Evolutionary conservation across 1,140 invertebrate genomes (phyloP), one percentile per base, ranked within the genome.

Genomic region (Drosophila athabasca): DNA sequence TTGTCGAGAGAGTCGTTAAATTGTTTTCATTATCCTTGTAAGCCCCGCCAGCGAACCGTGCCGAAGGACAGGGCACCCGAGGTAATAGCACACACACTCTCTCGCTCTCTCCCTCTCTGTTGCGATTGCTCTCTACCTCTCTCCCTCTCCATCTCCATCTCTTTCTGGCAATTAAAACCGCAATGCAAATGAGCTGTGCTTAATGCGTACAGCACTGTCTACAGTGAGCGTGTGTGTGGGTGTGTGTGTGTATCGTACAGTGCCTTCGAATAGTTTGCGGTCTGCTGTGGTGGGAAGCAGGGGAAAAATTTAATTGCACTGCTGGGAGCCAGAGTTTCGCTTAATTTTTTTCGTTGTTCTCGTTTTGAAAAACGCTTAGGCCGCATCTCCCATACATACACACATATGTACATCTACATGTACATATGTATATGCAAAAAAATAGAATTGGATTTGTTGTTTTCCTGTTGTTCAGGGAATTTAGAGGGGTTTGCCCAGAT

Each of bases 1-100:
- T 87, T 76, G 82, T 87, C 82, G 82, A 80, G 82, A 87, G 82
- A 87, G 82, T 87, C 82, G 83, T 87, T 87, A 87, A 87, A 87
- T 87, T 87, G 82, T 87, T 87, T 87, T 88, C 82, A 87, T 87
- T 87, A 87, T 87, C 82, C 80, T 84, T 87, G 83, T 85, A 85
- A 87, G 79, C 79, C 79, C 55, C 44, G 76, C 60, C 46, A 57
- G 62, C 61, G 39, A 68, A 65, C 58, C 52, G 24, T 51, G 24
- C 43, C 35, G 35, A 13, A 19, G 29, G 44, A 53, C 46, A 31
- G 55, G 58, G 52, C 43, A 59, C 35, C 35, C 35, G 74, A 67
- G 68, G 49, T 76, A 71, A 78, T 77, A 51, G 55, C 52, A 60
- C 61, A 4, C 44, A 5, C 48, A 29, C 11, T 53, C 44, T 49